These are phyloP conservation scores for Platyscapa corneri DNA, from an alignment of 1,140 invertebrate genomes.

Conservation along the genomic window DNA sequence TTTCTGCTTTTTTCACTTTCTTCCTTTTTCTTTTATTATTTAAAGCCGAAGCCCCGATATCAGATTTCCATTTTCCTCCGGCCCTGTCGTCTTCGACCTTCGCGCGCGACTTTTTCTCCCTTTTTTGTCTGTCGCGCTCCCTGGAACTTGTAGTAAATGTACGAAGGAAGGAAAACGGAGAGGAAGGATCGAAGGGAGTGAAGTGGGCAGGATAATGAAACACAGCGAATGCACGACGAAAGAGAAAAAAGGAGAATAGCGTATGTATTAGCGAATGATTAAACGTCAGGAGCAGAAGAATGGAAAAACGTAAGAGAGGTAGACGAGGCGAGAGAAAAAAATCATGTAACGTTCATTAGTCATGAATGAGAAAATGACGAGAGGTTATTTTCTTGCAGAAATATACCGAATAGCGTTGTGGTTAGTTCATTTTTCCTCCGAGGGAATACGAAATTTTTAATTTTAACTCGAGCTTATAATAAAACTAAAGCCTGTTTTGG, in stretches of 20 bases:
- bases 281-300: slow-evolving; percentile 51
- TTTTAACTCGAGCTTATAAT: too few species aligned
- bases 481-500: too few species aligned
- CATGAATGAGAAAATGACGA: slow-evolving; percentile 46
- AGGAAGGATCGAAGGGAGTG: slow-evolving; percentile 47
- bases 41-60: slow-evolving; percentile 63
- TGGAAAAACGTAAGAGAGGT: slow-evolving; percentile 33
- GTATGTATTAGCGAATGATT: slow-evolving; percentile 52
- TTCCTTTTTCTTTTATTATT: slow-evolving; percentile 41
- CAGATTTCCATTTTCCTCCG: slow-evolving; percentile 66
- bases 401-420: too few species aligned
- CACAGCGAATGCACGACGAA: slow-evolving; percentile 44
- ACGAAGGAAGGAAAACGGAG: background rate
- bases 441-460: too few species aligned
- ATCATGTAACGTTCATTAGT: slow-evolving; percentile 48
- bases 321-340: slow-evolving; percentile 41
- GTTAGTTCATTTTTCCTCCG: too few species aligned
- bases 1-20: background rate
- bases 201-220: slow-evolving; percentile 56
- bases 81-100: slow-evolving; percentile 51
- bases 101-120: slow-evolving; percentile 53
- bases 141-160: background rate
- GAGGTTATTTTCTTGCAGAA: slow-evolving; percentile 18
- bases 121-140: slow-evolving; percentile 55
- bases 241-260: slow-evolving; percentile 55